A percentile compares a stretch with the other conserved stretches of the same genome.
Evolutionary conservation across 2,888 invertebrate species (phyloP).

Genomic region (Hydroisotoma schaefferi): DNA sequence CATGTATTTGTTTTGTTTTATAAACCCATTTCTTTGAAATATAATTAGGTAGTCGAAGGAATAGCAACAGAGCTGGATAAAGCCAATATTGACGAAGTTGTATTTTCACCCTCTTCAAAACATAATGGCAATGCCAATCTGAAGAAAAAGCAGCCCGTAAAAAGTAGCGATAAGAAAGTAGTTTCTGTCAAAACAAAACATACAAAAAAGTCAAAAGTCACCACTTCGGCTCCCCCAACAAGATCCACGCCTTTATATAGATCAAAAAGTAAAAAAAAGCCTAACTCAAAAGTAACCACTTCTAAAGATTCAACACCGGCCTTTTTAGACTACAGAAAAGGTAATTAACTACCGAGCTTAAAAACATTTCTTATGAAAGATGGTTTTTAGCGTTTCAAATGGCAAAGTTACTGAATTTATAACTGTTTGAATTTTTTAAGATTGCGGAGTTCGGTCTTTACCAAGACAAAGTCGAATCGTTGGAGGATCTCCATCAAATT

Average conservation of each 20-base stretch:
- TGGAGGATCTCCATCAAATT: slow-evolving; percentile 75
- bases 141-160: neutral
- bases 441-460: slow-evolving; percentile 80
- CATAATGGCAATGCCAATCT: neutral
- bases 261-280: slow-evolving; percentile 8
- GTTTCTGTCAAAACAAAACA: slow-evolving; percentile 10
- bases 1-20: neutral
- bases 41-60: slow-evolving; percentile 28
- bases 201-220: neutral
- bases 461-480: slow-evolving; percentile 70
- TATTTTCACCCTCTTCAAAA: slow-evolving; percentile 13
- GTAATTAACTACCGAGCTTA: slow-evolving; percentile 48
- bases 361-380: neutral
- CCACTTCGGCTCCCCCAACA: neutral
- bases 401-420: neutral
- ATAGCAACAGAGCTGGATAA: slow-evolving; percentile 31
- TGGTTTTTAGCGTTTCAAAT: neutral
- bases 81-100: slow-evolving; percentile 25
- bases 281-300: slow-evolving; percentile 21
- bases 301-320: slow-evolving; percentile 51
- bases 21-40: neutral
- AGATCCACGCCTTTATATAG: no score
- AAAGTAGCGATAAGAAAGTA: neutral
- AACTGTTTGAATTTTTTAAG: slow-evolving; percentile 57
- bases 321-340: slow-evolving; percentile 54